Conservation (phyloP, 2,888 invertebrate species). For the Rhorus exstirpatorius region DNA sequence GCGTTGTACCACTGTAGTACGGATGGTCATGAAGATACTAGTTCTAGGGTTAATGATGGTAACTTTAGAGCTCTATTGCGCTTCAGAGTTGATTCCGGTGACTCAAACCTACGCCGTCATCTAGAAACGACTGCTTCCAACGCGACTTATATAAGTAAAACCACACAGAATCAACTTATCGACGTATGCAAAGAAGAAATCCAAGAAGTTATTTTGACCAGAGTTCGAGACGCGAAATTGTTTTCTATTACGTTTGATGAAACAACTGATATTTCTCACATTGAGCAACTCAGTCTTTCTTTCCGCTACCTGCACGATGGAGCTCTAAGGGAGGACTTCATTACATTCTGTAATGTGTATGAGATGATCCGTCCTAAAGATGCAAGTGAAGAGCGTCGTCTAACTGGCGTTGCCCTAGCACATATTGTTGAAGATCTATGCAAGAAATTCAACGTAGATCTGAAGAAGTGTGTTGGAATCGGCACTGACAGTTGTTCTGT, state of each 20-base stretch:
- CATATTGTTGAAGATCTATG: conserved; percentile 73
- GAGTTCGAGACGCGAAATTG: conserved; percentile 66
- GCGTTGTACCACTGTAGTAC: background rate
- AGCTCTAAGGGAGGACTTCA: conserved; percentile 71
- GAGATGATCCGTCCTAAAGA: conserved; percentile 66
- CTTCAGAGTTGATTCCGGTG: conserved; percentile 74
- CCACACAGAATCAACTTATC: conserved; percentile 77
- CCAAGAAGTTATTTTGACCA: conserved; percentile 64
- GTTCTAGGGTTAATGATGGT: conserved; percentile 53
- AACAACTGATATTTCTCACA: conserved; percentile 76
- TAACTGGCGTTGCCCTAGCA: conserved; percentile 73
- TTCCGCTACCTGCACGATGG: conserved; percentile 67
- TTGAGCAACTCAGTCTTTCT: conserved; percentile 76
- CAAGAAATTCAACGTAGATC: conserved; percentile 72
- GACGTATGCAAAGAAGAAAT: conserved; percentile 74
- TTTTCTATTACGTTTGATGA: conserved; percentile 78
- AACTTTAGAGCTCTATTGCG: conserved; percentile 74
- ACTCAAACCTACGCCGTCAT: conserved; percentile 71
- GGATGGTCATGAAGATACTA: background rate
- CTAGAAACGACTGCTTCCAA: conserved; percentile 70
- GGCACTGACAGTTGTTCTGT: conserved; percentile 78
- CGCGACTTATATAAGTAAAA: conserved; percentile 76
- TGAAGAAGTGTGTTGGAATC: conserved; percentile 73
- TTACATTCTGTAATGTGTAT: conserved; percentile 74
- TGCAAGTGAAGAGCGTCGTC: conserved; percentile 66